Percentiles rank a stretch among this genome's conserved stretches.
phyloP scores from a whole-genome alignment of 2,797 vertebrate genomes.

The Molossus molossus region DNA sequence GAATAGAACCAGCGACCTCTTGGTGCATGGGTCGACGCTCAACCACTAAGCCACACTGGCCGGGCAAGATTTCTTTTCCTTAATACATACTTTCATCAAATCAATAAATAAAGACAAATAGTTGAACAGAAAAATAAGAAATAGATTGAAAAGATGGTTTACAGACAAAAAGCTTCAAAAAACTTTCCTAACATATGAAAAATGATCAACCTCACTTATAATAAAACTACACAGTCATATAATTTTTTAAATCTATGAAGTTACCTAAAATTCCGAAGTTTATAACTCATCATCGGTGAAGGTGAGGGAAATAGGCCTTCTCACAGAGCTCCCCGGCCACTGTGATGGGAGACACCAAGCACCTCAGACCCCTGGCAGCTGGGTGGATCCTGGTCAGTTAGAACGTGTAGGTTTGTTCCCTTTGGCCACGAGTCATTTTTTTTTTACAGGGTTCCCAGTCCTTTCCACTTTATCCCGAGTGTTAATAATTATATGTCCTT shows the following conservation, averaged over 20 bases:
- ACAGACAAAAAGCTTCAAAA: neutral
- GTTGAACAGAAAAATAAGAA: neutral
- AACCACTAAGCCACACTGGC: too few species aligned
- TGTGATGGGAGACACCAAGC: too few species aligned
- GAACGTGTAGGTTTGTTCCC: neutral
- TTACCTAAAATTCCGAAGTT: neutral
- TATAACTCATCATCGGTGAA: neutral
- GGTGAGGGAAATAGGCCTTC: neutral
- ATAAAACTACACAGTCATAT: neutral
- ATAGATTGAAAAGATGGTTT: neutral
- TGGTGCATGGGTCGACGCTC: too few species aligned
- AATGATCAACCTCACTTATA: neutral
- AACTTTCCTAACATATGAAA: neutral
- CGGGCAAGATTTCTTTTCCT: neutral
- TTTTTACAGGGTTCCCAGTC: neutral
- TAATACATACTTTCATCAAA: neutral
- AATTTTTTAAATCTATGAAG: neutral
- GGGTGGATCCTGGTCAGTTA: neutral
- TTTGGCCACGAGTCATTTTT: neutral
- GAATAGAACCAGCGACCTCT: too few species aligned
- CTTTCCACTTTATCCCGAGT: neutral
- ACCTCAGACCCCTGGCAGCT: neutral
- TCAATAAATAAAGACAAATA: slow-evolving; percentile 13
- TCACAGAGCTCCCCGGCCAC: neutral
- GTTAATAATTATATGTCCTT: neutral